These are phyloP conservation scores for Agraylea sexmaculata DNA, from an alignment of 1,140 invertebrate genomes.

Conservation along the genomic window DNA sequence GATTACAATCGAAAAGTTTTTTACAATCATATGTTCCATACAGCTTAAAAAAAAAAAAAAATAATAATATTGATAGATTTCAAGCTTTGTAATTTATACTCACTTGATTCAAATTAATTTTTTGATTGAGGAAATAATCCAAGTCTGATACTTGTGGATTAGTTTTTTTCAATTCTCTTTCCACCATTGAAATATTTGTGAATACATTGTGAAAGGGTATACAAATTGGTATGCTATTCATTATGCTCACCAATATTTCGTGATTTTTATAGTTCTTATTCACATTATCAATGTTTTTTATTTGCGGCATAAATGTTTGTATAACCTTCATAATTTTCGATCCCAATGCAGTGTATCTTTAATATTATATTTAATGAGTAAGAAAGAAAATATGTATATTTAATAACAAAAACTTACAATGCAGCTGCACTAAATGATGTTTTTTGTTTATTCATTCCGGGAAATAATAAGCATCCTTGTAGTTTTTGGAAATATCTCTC, in stretches of 20 bases:
- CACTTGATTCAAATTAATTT: too few species aligned
- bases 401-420: conserved; percentile 13
- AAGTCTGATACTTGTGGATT: too few species aligned
- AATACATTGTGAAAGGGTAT: not conserved
- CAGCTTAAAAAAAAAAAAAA: too few species aligned
- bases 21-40: too few species aligned
- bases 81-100: too few species aligned
- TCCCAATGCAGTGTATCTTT: conserved; percentile 16
- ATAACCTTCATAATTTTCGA: conserved; percentile 17
- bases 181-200: not conserved
- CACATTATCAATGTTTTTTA: too few species aligned
- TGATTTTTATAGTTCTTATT: too few species aligned
- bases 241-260: not conserved
- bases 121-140: too few species aligned
- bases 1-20: too few species aligned
- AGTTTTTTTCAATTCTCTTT: too few species aligned
- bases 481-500: conserved; percentile 9
- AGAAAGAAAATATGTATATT: not conserved
- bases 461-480: conserved; percentile 13
- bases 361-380: not conserved
- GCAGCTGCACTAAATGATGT: too few species aligned
- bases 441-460: conserved; percentile 2
- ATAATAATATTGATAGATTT: too few species aligned
- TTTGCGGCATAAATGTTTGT: conserved; percentile 10
- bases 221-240: not conserved